Evolutionary conservation across 2,888 invertebrate species (phyloP).

Genomic region (Synanthedon tipuliformis): DNA sequence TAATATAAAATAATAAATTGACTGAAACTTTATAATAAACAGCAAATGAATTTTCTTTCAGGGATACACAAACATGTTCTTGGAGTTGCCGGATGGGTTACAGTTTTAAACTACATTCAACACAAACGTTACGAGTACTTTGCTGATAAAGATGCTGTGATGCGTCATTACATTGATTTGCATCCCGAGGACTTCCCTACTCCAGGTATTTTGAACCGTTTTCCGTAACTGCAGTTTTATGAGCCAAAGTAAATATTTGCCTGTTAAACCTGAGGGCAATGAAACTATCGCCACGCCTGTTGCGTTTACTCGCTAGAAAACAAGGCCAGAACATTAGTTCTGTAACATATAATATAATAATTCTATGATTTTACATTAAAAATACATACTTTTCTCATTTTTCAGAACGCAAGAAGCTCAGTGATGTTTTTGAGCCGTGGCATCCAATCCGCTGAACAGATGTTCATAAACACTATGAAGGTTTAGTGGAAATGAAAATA

Average conservation of each 20-base stretch:
- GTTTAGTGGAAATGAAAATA: background rate
- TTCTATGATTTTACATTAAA: too few species aligned
- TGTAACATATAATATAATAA: too few species aligned
- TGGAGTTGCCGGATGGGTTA: slow-evolving; percentile 25
- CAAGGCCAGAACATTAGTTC: too few species aligned
- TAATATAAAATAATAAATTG: background rate
- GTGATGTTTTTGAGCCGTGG: slow-evolving; percentile 74
- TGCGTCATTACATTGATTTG: slow-evolving; percentile 77
- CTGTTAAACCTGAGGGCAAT: too few species aligned
- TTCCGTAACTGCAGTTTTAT: too few species aligned
- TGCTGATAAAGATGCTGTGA: slow-evolving; percentile 79
- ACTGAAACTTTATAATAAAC: background rate
- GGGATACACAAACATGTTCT: slow-evolving; percentile 55
- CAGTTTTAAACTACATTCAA: slow-evolving; percentile 46
- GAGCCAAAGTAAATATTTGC: too few species aligned
- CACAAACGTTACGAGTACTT: slow-evolving; percentile 63
- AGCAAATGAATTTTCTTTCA: slow-evolving; percentile 15
- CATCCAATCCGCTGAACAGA: slow-evolving; percentile 73
- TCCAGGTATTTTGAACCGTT: slow-evolving; percentile 53
- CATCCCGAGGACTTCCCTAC: slow-evolving; percentile 81
- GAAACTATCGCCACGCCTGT: too few species aligned
- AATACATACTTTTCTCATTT: slow-evolving; percentile 17
- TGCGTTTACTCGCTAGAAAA: too few species aligned
- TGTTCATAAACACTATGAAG: background rate
- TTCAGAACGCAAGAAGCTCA: slow-evolving; percentile 73